phyloP scores from a whole-genome alignment of 1,140 invertebrate species.

The Drosophila nasuta region DNA sequence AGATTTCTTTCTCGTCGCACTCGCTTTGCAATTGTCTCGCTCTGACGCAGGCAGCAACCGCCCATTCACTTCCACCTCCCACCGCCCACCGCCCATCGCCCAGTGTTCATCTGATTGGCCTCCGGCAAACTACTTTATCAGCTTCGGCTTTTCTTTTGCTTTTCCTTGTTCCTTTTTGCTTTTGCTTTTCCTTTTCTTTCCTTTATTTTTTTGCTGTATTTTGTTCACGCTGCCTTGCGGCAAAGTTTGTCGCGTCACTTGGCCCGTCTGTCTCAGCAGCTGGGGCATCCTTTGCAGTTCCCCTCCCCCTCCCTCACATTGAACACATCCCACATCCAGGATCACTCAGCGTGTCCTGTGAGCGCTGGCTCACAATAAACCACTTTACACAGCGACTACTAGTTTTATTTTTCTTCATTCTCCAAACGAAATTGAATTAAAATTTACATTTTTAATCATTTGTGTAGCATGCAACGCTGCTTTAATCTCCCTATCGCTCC shows the following conservation, averaged over 20 bases:
- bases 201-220: constrained; percentile 29
- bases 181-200: constrained; percentile 14
- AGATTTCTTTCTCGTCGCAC: constrained; percentile 39
- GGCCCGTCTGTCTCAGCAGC: constrained; percentile 16
- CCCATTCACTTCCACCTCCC: not conserved
- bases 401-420: constrained; percentile 55
- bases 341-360: constrained; percentile 19
- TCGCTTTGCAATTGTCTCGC: constrained; percentile 14
- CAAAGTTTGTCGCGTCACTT: constrained; percentile 73
- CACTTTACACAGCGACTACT: constrained; percentile 74
- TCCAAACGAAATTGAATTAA: constrained; percentile 72
- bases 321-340: constrained; percentile 10
- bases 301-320: not conserved
- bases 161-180: too few relatives aligned
- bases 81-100: not conserved
- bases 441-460: constrained; percentile 83
- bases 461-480: constrained; percentile 57
- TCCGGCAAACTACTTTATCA: constrained; percentile 72
- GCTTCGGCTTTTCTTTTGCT: constrained; percentile 39
- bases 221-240: constrained; percentile 67
- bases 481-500: constrained; percentile 52
- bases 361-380: constrained; percentile 71
- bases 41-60: not conserved
- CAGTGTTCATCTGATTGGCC: constrained; percentile 35
- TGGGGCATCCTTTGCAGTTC: not conserved